Evolutionary conservation across 2,888 invertebrate genomes (phyloP).

Genomic region (Ichneumoninae sp.): DNA sequence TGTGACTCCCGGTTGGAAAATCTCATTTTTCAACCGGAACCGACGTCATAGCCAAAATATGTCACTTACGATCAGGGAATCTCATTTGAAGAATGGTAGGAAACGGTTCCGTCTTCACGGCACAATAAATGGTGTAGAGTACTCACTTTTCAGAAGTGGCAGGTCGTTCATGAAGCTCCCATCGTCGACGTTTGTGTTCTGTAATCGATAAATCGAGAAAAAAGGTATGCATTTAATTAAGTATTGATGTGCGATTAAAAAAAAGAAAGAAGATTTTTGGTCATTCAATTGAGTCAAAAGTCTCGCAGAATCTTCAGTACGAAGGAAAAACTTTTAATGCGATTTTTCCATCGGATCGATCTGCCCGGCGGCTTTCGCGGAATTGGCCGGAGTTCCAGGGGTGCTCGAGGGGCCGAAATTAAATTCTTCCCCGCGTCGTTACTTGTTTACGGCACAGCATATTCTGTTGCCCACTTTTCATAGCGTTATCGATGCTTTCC

Average conservation of each 20-base stretch:
- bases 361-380: slow-evolving; percentile 18
- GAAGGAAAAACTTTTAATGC: neutral
- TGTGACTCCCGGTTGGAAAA: too few relatives aligned
- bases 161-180: slow-evolving; percentile 96
- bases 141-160: slow-evolving; percentile 91
- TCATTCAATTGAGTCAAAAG: neutral
- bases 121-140: neutral
- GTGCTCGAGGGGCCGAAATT: slow-evolving; percentile 59
- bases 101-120: neutral
- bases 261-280: neutral
- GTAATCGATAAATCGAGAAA: slow-evolving; percentile 80
- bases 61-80: too few relatives aligned
- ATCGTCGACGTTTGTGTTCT: slow-evolving; percentile 94
- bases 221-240: slow-evolving; percentile 38
- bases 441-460: slow-evolving; percentile 42
- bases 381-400: slow-evolving; percentile 35
- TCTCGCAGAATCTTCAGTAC: neutral
- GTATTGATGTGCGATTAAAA: neutral
- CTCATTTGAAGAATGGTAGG: too few relatives aligned
- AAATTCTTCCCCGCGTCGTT: slow-evolving; percentile 68
- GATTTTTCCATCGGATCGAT: slow-evolving; percentile 6
- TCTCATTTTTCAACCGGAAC: too few relatives aligned
- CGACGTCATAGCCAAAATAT: too few relatives aligned
- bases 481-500: slow-evolving; percentile 41
- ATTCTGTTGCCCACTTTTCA: slow-evolving; percentile 13